Base-by-base conservation (phyloP, 2,888 invertebrate genomes). In the Drosophila mettleri region DNA sequence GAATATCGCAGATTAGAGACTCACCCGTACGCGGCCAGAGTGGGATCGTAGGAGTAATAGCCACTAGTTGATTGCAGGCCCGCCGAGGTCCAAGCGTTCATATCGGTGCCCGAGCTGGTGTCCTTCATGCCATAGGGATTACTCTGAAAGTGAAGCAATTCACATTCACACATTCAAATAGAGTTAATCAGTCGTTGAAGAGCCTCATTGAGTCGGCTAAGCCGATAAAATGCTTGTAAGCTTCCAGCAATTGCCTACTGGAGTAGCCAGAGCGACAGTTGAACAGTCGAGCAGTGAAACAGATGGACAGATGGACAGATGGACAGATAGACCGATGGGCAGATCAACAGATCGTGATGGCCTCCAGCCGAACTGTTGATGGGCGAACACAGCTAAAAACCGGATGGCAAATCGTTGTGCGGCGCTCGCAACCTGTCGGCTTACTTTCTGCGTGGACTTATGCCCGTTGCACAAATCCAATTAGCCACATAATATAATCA, bases 1-100 rank as follows among this genome's bases (percentile, higher is more conserved):
- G 18, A 10, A 29, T 24, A 45, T 36, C 49, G 20, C 16, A 43
- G 53, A 53, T 48, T 73, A 55, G 58, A 69, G 61, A 95, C 97
- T 95, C 94, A 97, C 97, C 97, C 97, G 93, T 97, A 98, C 92
- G 97, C 97, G 81, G 97, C 91, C 69, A 90, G 94, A 92, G 97
- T 96, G 76, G 97, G 97, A 94, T 98, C 97, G 93, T 97, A 98
- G 81, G 97, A 96, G 94, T 97, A 97, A 94, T 97, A 97, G 90
- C 97, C 97, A 81, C 97, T 96, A 81, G 97, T 96, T 91, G 97
- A 96, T 93, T 97, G 97, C 68, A 97, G 94, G 78, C 97, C 96
- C 72, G 97, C 96, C 79, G 97, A 96, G 88, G 97, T 96, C 97
- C 97, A 97, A 88, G 97, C 97, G 77, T 96, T 95, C 96, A 97